These are phyloP conservation scores for Pseudachorutes palmiensis DNA, from an alignment of 1,140 invertebrate genomes.

Conservation along the genomic window DNA sequence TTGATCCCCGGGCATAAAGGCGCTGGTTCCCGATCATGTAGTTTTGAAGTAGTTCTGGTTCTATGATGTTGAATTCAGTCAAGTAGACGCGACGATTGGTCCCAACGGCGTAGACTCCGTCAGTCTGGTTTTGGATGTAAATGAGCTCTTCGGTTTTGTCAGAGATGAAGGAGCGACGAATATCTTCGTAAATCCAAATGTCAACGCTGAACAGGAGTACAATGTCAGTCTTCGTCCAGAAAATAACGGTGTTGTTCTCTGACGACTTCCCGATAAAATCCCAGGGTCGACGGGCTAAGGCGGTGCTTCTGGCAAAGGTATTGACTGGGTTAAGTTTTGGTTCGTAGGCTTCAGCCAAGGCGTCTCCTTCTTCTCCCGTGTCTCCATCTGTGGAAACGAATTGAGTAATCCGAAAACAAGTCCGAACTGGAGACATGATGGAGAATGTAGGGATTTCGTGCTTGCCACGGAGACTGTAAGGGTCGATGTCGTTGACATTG, in stretches of 20 bases:
- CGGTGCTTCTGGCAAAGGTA: neutral
- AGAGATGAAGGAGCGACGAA: neutral
- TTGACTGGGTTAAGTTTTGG: neutral
- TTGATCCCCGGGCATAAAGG: neutral
- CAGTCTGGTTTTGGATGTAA: neutral
- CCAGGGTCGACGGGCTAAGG: neutral
- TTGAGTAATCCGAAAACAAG: too few relatives aligned
- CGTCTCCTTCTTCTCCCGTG: neutral
- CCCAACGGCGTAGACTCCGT: neutral
- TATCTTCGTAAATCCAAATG: conserved; percentile 1
- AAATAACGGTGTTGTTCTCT: neutral
- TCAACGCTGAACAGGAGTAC: neutral
- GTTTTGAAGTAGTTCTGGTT: neutral
- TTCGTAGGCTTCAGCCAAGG: neutral
- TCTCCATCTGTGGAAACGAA: too few relatives aligned
- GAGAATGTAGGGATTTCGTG: neutral
- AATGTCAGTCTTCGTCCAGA: neutral
- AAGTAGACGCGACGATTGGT: neutral
- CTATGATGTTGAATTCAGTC: neutral
- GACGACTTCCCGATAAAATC: neutral
- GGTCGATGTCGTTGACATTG: neutral
- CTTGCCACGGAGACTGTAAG: neutral
- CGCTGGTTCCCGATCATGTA: neutral
- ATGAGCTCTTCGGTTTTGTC: neutral
- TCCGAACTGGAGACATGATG: neutral